These are phyloP conservation scores for Upupa epops DNA, from an alignment of 2,113 vertebrate species.

Conservation along the genomic window DNA sequence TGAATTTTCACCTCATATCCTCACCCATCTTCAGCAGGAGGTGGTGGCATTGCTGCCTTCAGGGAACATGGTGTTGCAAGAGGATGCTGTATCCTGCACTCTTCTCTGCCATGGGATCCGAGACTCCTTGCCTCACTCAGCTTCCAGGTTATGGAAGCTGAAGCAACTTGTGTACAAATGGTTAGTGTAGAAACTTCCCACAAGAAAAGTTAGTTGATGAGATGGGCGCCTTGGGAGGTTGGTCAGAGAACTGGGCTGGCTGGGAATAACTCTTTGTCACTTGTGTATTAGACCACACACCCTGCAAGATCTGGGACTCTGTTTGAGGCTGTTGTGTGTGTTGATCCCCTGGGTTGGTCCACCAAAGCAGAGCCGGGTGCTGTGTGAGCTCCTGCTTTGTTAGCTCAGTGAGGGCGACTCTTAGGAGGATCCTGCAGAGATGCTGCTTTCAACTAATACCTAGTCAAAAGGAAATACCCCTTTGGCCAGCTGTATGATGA, in stretches of 20 bases:
- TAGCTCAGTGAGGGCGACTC: accelerated
- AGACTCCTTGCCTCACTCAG: neutral
- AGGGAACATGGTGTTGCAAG: accelerated
- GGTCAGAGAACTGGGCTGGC: neutral
- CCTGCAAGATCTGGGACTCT: neutral
- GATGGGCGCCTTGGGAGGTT: neutral
- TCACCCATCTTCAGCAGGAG: neutral
- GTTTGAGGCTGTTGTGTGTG: accelerated
- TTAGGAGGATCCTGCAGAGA: neutral
- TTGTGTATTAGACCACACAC: accelerated
- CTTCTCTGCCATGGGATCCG: neutral
- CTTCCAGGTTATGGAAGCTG: neutral
- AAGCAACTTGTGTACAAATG: accelerated
- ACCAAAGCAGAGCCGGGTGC: accelerated
- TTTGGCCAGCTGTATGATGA: neutral
- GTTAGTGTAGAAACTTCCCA: neutral
- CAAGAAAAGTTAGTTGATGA: neutral
- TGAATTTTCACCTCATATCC: accelerated
- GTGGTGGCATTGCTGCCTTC: neutral
- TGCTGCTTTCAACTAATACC: neutral
- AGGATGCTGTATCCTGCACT: neutral
- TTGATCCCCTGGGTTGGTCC: neutral
- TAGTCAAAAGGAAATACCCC: neutral
- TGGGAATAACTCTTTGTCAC: neutral
- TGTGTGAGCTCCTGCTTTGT: neutral